phyloP scores from a whole-genome alignment of 2,113 vertebrate species.

The Toxostoma redivivum region DNA sequence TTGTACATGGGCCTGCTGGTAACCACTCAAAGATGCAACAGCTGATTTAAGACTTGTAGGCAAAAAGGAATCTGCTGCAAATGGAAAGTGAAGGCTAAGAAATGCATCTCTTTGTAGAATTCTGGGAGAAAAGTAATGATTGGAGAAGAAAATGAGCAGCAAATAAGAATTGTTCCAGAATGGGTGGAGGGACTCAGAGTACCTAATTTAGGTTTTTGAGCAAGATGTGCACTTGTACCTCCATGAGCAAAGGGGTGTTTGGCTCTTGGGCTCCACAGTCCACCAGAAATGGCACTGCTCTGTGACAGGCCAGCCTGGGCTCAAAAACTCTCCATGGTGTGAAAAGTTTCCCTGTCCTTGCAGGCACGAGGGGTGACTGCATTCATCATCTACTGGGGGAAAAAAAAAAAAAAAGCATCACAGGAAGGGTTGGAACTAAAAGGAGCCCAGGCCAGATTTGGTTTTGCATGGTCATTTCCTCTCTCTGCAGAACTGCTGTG shows the following conservation, averaged over 20 bases:
- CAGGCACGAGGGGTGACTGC: fast-evolving
- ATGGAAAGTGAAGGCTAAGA: neutral
- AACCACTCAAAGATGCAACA: neutral
- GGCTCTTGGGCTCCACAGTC: neutral
- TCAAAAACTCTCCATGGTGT: fast-evolving
- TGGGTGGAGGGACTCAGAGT: neutral
- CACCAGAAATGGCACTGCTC: neutral
- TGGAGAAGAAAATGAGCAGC: neutral
- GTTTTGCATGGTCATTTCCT: neutral
- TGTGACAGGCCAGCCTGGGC: fast-evolving
- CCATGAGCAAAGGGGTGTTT: fast-evolving
- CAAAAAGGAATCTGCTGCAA: neutral
- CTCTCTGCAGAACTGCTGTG: neutral
- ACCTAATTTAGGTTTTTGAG: neutral
- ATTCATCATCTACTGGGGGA: neutral
- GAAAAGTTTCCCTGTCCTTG: neutral
- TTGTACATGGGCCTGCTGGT: neutral
- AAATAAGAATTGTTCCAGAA: neutral
- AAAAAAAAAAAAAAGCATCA: too few relatives aligned
- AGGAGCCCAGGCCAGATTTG: neutral
- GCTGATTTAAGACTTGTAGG: neutral
- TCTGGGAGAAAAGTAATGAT: neutral
- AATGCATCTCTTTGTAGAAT: neutral
- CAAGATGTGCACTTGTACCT: neutral
- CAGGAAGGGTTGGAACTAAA: neutral